phyloP scores from a whole-genome alignment of 2,888 invertebrate genomes.

The Acrobasis repandana region DNA sequence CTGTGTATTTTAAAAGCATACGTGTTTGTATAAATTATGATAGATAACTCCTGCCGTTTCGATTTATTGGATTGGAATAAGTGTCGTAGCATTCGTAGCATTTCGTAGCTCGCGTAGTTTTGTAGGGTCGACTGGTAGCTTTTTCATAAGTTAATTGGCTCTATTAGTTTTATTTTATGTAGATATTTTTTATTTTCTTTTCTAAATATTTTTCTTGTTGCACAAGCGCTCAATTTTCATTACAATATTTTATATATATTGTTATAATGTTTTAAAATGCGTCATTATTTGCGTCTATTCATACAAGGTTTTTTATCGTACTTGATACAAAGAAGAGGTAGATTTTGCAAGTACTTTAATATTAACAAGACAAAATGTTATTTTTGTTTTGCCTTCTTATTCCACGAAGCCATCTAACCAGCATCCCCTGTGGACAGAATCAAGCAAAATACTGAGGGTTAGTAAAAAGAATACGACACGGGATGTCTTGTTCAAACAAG shows the following conservation, averaged over 20 bases:
- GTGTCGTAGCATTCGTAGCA: not conserved
- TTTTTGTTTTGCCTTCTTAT: not conserved
- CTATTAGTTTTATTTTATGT: too few species aligned
- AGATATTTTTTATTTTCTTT: too few species aligned
- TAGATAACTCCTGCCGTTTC: not conserved
- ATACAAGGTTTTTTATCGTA: too few species aligned
- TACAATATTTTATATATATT: too few species aligned
- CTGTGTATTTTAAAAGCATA: conserved; percentile 9
- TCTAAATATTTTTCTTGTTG: too few species aligned
- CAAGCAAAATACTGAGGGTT: conserved; percentile 18
- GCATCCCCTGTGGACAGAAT: conserved; percentile 14
- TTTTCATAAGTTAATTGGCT: too few species aligned
- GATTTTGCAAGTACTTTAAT: too few species aligned
- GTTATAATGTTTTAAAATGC: too few species aligned
- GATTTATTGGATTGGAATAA: not conserved
- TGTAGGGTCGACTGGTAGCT: not conserved
- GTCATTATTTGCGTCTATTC: too few species aligned
- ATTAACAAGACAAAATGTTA: not conserved
- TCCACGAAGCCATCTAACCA: conserved; percentile 12
- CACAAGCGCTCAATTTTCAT: too few species aligned
- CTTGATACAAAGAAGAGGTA: too few species aligned
- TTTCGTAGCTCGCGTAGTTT: not conserved
- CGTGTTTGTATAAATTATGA: not conserved
- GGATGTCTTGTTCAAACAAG: conserved; percentile 42
- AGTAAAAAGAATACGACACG: conserved; percentile 26